Evolutionary conservation across 2,113 vertebrate genomes (phyloP), one percentile per base, ranked within the genome.

Genomic region (Gallinago media): DNA sequence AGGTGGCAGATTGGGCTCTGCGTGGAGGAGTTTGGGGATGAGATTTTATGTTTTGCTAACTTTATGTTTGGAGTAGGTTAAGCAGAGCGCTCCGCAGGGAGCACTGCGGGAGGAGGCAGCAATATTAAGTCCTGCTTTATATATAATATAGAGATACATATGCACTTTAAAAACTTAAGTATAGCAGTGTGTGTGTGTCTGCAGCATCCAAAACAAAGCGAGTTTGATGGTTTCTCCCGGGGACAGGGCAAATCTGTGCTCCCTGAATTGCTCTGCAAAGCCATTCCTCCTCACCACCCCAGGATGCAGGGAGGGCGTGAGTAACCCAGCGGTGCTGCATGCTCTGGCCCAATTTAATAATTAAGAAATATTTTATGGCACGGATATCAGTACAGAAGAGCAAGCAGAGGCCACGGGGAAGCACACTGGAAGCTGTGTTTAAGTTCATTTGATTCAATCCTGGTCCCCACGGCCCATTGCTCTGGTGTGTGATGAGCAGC

Each of bases 141-240:
- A 15, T 44, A 11, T n/a, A 21, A 26, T 9, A 25, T 31, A 15
- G 31, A 31, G 13, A 6, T 20, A 4, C 8, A 2, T 4, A 2
- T 2, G 10, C 22, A 4, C 23, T 23, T 34, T 20, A 63, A 25
- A 38, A 58, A 54, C 47, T 71, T 3, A 21, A 29, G 25, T 19
- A 3, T 32, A 59, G 76, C 61, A 3, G n/a, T 1, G 17, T 1
- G 4, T 4, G 31, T 11, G 38, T 12, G 38, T 40, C 5, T 8
- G 0, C 26, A 19, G 52, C 59, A 62, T 38, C 29, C 70, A 52
- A 10, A 19, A 20, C 20, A 32, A 32, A 81, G 29, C 8, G 15
- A 29, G 20, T 5, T 6, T 0, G 0, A 4, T 6, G 32, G 18
- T 21, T 52, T 1, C 1, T 18, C 8, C 23, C 12, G 5, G 17